phyloP scores from a whole-genome alignment of 2,113 vertebrate species.

The Proteles cristata region DNA sequence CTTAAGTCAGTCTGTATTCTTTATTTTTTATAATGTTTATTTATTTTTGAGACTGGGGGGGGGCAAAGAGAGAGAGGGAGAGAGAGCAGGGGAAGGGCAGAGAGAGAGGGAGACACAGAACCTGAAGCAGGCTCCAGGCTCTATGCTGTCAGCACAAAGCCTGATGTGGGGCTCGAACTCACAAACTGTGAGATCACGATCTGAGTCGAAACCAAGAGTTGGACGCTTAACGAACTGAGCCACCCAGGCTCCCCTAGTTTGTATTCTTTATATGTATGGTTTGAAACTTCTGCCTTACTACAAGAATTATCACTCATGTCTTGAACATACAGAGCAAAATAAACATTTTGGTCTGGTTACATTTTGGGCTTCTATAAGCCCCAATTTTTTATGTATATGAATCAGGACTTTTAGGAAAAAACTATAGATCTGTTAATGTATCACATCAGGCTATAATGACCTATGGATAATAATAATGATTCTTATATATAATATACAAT shows the following conservation, averaged over 20 bases:
- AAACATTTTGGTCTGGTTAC: constrained; percentile 48
- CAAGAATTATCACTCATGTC: constrained; percentile 42
- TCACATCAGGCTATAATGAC: background rate
- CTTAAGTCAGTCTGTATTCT: background rate
- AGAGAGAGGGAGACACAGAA: no score
- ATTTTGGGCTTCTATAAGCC: background rate
- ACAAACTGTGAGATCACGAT: no score
- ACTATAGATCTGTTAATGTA: background rate
- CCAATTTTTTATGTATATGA: constrained; percentile 18
- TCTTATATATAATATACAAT: background rate
- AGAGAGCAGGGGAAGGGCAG: no score
- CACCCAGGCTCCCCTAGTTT: background rate
- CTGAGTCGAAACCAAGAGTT: no score
- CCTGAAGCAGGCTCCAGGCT: no score
- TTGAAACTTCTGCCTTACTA: constrained; percentile 48
- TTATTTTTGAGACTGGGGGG: no score
- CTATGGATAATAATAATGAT: background rate
- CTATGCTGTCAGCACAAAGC: no score
- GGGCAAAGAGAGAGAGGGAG: no score
- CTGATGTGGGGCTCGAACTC: no score
- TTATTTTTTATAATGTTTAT: background rate
- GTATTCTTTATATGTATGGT: background rate
- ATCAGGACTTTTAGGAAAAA: background rate
- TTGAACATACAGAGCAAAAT: constrained; percentile 47
- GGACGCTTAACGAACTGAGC: no score